These are phyloP conservation scores for Periphyllus acericola DNA, from an alignment of 2,888 invertebrate genomes.

Conservation along the genomic window DNA sequence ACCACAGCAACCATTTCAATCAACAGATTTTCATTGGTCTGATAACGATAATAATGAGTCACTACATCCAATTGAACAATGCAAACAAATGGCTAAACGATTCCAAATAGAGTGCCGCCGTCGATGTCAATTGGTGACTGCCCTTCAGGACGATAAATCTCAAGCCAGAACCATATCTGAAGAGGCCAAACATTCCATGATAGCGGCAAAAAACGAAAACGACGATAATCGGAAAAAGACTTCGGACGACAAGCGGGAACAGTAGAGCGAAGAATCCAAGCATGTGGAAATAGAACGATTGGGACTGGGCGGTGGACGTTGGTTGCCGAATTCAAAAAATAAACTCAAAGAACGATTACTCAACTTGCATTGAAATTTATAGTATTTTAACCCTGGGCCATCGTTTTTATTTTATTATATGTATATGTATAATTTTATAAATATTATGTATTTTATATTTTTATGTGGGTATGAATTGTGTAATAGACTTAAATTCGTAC, in stretches of 20 bases:
- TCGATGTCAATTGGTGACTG: neutral
- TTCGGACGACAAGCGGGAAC: too few relatives aligned
- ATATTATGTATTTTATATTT: too few relatives aligned
- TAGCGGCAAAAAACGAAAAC: neutral
- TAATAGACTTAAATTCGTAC: too few relatives aligned
- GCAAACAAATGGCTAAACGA: neutral
- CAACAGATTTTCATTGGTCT: neutral
- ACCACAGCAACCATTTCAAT: neutral
- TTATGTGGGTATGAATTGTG: too few relatives aligned
- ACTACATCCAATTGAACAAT: neutral
- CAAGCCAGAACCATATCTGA: neutral
- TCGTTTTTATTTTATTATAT: too few relatives aligned
- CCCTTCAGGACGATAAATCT: neutral
- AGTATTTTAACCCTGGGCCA: too few relatives aligned
- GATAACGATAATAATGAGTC: neutral
- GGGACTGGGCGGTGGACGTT: neutral
- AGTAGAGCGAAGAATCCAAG: neutral
- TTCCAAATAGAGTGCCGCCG: neutral
- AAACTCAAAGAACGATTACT: neutral
- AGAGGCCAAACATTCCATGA: neutral
- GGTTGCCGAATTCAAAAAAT: conserved; percentile 12
- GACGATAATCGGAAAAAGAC: neutral
- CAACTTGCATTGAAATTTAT: too few relatives aligned
- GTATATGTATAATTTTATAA: too few relatives aligned
- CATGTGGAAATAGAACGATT: conserved; percentile 9